Percentiles rank a stretch among this genome's conserved stretches.
phyloP scores from a whole-genome alignment of 2,797 vertebrate species.

The Aythya fuligula region DNA sequence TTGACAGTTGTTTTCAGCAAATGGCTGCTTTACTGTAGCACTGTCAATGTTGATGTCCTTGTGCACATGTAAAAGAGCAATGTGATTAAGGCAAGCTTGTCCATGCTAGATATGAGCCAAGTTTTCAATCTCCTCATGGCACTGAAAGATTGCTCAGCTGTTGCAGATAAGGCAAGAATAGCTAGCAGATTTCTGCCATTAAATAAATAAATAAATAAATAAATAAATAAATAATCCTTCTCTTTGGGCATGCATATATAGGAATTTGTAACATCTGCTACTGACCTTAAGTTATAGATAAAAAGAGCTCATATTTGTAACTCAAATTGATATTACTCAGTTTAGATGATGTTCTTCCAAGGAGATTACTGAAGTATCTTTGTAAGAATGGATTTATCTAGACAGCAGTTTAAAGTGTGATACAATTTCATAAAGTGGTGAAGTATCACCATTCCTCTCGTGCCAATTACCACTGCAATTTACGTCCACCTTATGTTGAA shows the following conservation, averaged over 20 bases:
- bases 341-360: conserved; percentile 30
- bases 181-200: conserved; percentile 83
- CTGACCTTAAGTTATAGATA: conserved; percentile 77
- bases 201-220: conserved; percentile 53
- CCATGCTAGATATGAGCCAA: conserved; percentile 82
- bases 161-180: conserved; percentile 83
- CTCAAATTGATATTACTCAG: conserved; percentile 47
- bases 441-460: conserved; percentile 27
- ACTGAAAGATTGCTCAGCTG: conserved; percentile 85
- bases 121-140: conserved; percentile 82
- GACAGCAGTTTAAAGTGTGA: neutral
- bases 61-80: conserved; percentile 84
- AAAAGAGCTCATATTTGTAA: conserved; percentile 63
- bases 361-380: conserved; percentile 40
- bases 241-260: conserved; percentile 73
- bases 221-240: conserved; percentile 48
- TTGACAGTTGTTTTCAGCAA: conserved; percentile 86
- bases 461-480: neutral
- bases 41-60: conserved; percentile 84
- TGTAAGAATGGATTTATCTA: conserved; percentile 26
- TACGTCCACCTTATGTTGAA: conserved; percentile 12
- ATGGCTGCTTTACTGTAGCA: conserved; percentile 81
- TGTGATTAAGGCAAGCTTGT: conserved; percentile 84
- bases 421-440: neutral
- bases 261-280: conserved; percentile 80